Conservation (phyloP, 2,888 invertebrate genomes). For the Scrobipalpa atriplicella region DNA sequence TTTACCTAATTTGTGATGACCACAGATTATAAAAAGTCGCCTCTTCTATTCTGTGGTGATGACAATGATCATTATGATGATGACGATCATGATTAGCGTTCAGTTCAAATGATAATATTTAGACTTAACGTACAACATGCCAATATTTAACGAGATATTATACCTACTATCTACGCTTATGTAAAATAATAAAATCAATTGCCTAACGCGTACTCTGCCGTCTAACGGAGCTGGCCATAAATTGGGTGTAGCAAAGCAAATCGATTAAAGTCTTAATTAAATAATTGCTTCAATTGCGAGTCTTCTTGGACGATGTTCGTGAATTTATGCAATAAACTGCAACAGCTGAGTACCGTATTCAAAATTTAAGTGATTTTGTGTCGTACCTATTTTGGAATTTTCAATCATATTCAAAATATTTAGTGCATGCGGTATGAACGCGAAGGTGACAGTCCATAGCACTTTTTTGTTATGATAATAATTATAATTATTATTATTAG, state of each 20-base stretch:
- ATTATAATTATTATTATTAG: too few relatives aligned
- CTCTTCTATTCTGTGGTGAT: too few relatives aligned
- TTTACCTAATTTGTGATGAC: too few relatives aligned
- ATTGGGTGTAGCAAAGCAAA: slow-evolving; percentile 48
- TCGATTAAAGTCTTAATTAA: slow-evolving; percentile 48
- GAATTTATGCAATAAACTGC: slow-evolving; percentile 28
- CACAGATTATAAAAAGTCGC: too few relatives aligned
- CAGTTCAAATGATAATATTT: too few relatives aligned
- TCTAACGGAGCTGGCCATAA: slow-evolving; percentile 36
- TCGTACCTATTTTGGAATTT: background rate
- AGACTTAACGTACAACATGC: too few relatives aligned
- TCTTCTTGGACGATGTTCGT: slow-evolving; percentile 33
- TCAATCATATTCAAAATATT: background rate
- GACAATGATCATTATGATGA: too few relatives aligned
- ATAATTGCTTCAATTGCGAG: slow-evolving; percentile 44
- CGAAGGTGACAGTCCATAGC: too few relatives aligned
- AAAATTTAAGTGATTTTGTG: background rate
- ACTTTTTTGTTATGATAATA: too few relatives aligned
- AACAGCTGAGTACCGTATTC: slow-evolving; percentile 5
- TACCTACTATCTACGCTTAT: slow-evolving; percentile 14
- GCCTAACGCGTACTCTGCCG: slow-evolving; percentile 5
- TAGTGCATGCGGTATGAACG: background rate
- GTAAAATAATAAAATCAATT: slow-evolving; percentile 12
- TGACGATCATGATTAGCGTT: too few relatives aligned
- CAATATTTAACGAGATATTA: too few relatives aligned